These are phyloP conservation scores for Epinephelus cyanopodus DNA, from an alignment of 2,113 vertebrate species.

Conservation along the genomic window DNA sequence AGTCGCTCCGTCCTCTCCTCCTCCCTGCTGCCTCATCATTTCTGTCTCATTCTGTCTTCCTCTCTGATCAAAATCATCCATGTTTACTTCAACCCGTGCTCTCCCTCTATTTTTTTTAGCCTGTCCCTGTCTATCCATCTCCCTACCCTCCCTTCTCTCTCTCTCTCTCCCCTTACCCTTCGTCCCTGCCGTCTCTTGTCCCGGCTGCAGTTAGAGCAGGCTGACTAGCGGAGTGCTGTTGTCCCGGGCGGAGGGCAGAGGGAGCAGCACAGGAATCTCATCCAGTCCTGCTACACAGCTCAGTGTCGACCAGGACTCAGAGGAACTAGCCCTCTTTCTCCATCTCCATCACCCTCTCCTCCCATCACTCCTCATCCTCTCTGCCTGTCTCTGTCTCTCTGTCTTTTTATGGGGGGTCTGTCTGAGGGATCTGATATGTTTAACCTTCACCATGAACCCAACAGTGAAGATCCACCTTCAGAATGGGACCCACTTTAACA, in stretches of 20 bases:
- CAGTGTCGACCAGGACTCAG: conserved; percentile 34
- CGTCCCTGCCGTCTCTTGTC: conserved; percentile 28
- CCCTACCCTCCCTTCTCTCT: conserved; percentile 4
- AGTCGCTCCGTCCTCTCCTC: conserved; percentile 34
- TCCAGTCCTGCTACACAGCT: conserved; percentile 28
- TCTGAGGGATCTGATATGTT: conserved; percentile 83
- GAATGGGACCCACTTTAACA: conserved; percentile 90
- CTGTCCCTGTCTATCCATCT: conserved; percentile 30
- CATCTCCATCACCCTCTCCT: conserved; percentile 3
- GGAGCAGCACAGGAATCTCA: conserved; percentile 54
- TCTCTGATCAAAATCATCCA: conserved; percentile 41
- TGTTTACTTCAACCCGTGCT: conserved; percentile 31
- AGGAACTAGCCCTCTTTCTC: conserved; percentile 48
- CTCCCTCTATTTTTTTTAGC: conserved; percentile 3
- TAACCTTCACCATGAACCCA: conserved; percentile 84
- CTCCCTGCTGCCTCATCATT: conserved; percentile 14
- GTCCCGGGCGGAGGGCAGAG: conserved; percentile 52
- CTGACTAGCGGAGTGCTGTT: conserved; percentile 59
- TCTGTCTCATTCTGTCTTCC: conserved; percentile 29
- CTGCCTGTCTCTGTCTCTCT: conserved; percentile 22
- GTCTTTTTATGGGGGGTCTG: conserved; percentile 60
- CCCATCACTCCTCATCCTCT: conserved; percentile 15
- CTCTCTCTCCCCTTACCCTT: conserved; percentile 33
- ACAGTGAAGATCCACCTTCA: conserved; percentile 83
- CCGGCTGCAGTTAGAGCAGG: conserved; percentile 45